phyloP scores from a whole-genome alignment of 1,140 invertebrate genomes.

The Pectinophora gossypiella region DNA sequence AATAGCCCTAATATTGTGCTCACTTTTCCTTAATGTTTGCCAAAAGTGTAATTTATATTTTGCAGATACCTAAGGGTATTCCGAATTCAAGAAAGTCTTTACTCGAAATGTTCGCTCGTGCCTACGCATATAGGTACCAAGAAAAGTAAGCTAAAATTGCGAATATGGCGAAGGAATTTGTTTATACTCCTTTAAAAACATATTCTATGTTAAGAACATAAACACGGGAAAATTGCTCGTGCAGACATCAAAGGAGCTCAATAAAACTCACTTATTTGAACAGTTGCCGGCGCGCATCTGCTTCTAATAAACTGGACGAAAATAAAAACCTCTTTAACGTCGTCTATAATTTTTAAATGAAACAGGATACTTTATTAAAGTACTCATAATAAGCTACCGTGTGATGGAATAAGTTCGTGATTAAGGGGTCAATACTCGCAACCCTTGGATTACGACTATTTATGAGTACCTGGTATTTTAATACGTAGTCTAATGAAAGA shows the following conservation, averaged over 20 bases:
- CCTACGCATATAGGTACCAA: too few species aligned
- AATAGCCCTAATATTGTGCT: too few species aligned
- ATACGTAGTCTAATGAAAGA: too few species aligned
- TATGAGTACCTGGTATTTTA: too few species aligned
- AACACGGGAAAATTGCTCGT: conserved; percentile 40
- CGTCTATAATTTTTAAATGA: conserved; percentile 21
- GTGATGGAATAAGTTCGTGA: too few species aligned
- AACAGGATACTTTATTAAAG: neutral
- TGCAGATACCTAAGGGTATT: too few species aligned
- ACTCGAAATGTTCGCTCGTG: too few species aligned
- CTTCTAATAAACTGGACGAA: conserved; percentile 35
- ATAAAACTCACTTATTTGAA: conserved; percentile 54
- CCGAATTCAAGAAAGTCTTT: too few species aligned
- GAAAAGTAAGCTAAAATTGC: neutral
- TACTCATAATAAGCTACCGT: neutral
- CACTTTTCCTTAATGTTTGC: too few species aligned
- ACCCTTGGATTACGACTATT: too few species aligned
- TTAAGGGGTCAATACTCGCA: too few species aligned
- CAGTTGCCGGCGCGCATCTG: conserved; percentile 41
- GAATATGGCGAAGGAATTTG: neutral
- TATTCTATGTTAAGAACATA: conserved; percentile 10
- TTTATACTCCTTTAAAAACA: neutral
- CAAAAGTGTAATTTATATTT: too few species aligned
- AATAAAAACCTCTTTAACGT: conserved; percentile 36
- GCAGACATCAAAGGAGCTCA: conserved; percentile 52